Percentiles rank a stretch among this genome's conserved stretches.
These are phyloP conservation scores for Drosophila longiperda DNA, from an alignment of 2,888 invertebrate species.

Conservation along the genomic window DNA sequence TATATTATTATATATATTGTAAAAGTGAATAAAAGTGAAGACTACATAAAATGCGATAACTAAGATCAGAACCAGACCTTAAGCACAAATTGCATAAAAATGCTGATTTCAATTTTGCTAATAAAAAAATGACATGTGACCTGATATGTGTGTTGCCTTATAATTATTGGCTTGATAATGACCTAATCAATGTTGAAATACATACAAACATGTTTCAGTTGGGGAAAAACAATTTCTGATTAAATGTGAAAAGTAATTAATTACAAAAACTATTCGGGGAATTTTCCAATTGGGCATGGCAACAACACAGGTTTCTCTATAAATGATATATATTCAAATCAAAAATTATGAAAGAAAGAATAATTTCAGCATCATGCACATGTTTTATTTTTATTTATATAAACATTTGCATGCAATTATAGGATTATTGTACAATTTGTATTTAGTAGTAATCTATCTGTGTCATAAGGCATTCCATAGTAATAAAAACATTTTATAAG, in stretches of 20 bases:
- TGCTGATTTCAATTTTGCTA: conserved; percentile 5
- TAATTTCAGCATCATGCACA: background rate
- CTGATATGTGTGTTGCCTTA: conserved; percentile 45
- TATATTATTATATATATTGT: background rate
- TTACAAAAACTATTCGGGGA: background rate
- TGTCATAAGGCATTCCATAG: background rate
- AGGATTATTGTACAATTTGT: background rate
- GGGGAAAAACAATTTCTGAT: background rate
- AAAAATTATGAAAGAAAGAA: background rate
- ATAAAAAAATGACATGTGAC: conserved; percentile 59
- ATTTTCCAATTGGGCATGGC: conserved; percentile 6
- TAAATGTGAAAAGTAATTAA: conserved; percentile 23
- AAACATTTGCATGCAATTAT: background rate
- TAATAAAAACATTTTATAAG: background rate
- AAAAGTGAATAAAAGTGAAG: too few relatives aligned
- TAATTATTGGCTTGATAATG: conserved; percentile 58
- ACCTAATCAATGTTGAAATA: conserved; percentile 43
- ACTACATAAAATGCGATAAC: background rate
- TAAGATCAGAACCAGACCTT: background rate
- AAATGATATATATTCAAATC: background rate
- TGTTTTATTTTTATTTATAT: background rate
- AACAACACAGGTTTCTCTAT: conserved; percentile 3
- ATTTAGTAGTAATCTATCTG: background rate
- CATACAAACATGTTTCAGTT: background rate
- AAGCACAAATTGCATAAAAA: background rate